Conservation (phyloP, 2,113 vertebrate species). For the Gambusia holbrooki region DNA sequence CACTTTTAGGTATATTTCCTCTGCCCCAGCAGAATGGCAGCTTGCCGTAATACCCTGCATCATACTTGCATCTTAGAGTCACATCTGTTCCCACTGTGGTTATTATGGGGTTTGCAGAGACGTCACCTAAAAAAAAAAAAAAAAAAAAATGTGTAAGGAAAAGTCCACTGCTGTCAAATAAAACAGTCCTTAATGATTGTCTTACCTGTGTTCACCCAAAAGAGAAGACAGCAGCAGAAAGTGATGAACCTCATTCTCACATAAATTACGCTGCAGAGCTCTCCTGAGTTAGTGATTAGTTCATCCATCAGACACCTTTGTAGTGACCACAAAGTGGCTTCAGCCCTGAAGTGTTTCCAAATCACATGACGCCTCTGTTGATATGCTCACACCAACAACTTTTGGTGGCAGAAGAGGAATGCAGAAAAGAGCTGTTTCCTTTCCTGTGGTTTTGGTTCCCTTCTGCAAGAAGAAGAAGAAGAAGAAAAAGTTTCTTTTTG, state of each 20-base stretch:
- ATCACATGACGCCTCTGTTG: conserved; percentile 64
- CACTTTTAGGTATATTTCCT: conserved; percentile 57
- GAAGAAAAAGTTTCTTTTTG: conserved; percentile 40
- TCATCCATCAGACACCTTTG: conserved; percentile 35
- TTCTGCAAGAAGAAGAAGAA: conserved; percentile 14
- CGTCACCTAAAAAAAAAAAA: conserved; percentile 27
- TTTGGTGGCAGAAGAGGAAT: conserved; percentile 55
- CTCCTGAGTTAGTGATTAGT: background rate
- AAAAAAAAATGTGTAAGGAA: background rate
- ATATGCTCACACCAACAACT: conserved; percentile 65
- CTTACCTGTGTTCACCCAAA: conserved; percentile 62
- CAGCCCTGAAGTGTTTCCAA: conserved; percentile 55
- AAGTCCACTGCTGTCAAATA: background rate
- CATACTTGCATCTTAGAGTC: conserved; percentile 67
- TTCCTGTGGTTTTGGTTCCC: conserved; percentile 76
- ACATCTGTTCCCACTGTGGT: conserved; percentile 59
- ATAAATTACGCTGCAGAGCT: conserved; percentile 29
- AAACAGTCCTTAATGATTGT: background rate
- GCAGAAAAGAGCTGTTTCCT: conserved; percentile 59
- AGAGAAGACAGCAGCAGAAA: conserved; percentile 19
- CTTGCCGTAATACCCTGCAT: conserved; percentile 48
- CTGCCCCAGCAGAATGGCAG: conserved; percentile 71
- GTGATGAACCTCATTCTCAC: background rate
- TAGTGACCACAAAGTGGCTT: conserved; percentile 28
- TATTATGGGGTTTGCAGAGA: conserved; percentile 21